phyloP scores from a whole-genome alignment of 2,797 vertebrate genomes.

The Todus mexicanus region DNA sequence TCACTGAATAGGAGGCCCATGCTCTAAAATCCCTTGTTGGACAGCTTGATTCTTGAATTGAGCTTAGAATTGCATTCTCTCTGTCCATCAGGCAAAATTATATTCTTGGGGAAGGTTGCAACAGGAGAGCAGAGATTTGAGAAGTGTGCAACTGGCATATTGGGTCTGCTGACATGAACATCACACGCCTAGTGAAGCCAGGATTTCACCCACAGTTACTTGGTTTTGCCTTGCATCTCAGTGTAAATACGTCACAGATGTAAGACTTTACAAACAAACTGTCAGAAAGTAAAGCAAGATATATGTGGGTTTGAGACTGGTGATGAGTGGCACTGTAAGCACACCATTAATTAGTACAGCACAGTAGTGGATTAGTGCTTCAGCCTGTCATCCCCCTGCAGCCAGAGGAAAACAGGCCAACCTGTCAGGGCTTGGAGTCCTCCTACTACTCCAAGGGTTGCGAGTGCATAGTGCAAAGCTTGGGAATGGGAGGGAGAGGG shows the following conservation, averaged over 20 bases:
- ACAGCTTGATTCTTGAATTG: background rate
- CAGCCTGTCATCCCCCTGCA: background rate
- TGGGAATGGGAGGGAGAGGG: background rate
- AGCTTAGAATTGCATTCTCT: background rate
- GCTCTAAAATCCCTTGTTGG: background rate
- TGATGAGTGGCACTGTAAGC: background rate
- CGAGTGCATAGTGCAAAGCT: background rate
- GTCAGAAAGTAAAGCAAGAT: background rate
- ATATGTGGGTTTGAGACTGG: background rate
- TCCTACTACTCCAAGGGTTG: background rate
- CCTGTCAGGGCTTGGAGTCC: background rate
- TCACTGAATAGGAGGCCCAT: background rate
- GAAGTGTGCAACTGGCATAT: background rate
- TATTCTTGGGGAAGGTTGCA: rapidly evolving
- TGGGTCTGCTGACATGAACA: background rate
- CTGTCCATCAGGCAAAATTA: background rate
- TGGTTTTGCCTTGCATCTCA: background rate
- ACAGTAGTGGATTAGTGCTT: background rate
- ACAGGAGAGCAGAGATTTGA: background rate
- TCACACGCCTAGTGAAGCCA: background rate
- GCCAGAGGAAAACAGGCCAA: background rate
- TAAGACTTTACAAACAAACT: background rate
- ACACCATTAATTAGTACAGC: background rate
- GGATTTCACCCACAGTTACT: background rate
- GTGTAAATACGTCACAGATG: background rate